Conservation (phyloP, 1,140 invertebrate species). For the Globodera rostochiensis region DNA sequence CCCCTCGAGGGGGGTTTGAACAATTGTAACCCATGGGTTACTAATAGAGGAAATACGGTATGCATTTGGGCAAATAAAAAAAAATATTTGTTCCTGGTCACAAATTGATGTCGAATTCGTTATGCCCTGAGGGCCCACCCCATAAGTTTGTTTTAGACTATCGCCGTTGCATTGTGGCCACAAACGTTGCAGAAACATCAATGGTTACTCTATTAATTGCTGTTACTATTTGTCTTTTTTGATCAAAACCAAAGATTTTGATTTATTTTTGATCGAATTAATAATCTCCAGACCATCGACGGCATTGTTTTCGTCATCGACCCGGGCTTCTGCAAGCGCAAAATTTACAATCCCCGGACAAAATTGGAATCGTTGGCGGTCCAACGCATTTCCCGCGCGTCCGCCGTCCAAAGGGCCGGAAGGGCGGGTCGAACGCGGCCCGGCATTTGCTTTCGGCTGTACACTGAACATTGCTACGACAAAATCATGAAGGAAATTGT, state of each 20-base stretch:
- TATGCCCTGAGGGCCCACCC: too few species aligned
- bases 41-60: too few species aligned
- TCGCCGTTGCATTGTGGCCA: conserved; percentile 71
- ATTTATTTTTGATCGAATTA: too few species aligned
- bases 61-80: too few species aligned
- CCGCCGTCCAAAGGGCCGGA: conserved; percentile 89
- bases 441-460: conserved; percentile 95
- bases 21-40: too few species aligned
- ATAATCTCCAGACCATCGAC: conserved; percentile 78
- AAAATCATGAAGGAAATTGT: not conserved
- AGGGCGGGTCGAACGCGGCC: conserved; percentile 92
- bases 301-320: conserved; percentile 99
- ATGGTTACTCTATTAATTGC: not conserved
- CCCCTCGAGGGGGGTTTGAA: too few species aligned
- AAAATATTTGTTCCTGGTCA: too few species aligned
- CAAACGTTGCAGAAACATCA: conserved; percentile 23
- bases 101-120: too few species aligned
- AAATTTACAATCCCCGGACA: conserved; percentile 94
- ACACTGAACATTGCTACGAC: conserved; percentile 70
- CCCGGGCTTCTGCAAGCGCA: conserved; percentile 99
- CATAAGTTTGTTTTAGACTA: not conserved
- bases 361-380: conserved; percentile 72
- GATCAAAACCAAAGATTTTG: too few species aligned
- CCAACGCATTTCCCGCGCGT: conserved; percentile 87
- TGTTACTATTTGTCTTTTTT: too few species aligned